Percentiles rank a stretch among this genome's conserved stretches.
Conservation (phyloP, 2,888 invertebrate genomes). For the Oligia strigilis region DNA sequence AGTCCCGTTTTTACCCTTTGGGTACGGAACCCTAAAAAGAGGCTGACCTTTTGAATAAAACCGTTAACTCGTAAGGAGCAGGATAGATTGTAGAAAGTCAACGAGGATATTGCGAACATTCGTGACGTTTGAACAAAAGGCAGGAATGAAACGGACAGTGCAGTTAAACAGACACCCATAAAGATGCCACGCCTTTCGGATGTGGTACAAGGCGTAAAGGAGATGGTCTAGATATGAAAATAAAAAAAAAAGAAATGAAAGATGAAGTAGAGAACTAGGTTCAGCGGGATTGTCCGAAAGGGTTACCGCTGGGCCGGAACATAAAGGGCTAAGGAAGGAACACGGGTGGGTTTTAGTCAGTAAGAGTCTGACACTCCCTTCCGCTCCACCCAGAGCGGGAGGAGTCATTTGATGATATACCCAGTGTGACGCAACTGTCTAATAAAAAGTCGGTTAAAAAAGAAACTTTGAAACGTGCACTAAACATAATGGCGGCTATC, state of each 20-base stretch:
- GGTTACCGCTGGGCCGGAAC: no score
- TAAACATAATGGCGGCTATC: no score
- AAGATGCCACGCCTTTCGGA: slow-evolving; percentile 56
- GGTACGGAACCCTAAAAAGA: background rate
- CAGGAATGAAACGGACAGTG: slow-evolving; percentile 50
- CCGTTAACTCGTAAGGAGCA: background rate
- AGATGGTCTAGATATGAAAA: background rate
- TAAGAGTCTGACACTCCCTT: no score
- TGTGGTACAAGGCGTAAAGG: slow-evolving; percentile 28
- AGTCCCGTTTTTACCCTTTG: no score
- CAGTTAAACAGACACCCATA: slow-evolving; percentile 60
- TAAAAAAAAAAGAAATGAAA: background rate
- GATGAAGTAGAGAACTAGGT: background rate
- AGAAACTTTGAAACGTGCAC: no score
- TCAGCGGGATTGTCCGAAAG: no score
- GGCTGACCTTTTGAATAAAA: background rate
- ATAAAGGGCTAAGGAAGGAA: no score
- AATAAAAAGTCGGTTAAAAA: no score
- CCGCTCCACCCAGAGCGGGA: no score
- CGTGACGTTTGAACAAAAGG: slow-evolving; percentile 43
- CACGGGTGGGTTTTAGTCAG: no score
- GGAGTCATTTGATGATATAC: no score
- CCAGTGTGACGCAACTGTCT: no score
- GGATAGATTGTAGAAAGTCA: slow-evolving; percentile 39
- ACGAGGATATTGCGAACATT: slow-evolving; percentile 43